Evolutionary conservation across 2,888 invertebrate species (phyloP).

Genomic region (Pharmacophagus antenor): DNA sequence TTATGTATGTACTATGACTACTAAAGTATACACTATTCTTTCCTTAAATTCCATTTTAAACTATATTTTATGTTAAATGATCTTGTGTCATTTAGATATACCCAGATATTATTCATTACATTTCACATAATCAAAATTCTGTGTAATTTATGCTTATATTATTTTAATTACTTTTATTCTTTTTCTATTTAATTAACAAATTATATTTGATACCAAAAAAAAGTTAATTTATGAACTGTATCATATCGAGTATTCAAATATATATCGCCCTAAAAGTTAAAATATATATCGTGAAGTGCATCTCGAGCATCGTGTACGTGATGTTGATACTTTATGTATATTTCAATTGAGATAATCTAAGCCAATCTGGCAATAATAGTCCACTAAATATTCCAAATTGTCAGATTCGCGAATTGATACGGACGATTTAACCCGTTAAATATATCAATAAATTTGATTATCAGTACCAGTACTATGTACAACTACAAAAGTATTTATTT

Average conservation of each 20-base stretch:
- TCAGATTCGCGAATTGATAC: slow-evolving; percentile 18
- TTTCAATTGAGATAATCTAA: slow-evolving; percentile 14
- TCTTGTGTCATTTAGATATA: no score
- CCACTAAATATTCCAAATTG: slow-evolving; percentile 25
- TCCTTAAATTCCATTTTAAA: no score
- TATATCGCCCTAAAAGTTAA: background rate
- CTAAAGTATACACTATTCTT: no score
- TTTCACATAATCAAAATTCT: no score
- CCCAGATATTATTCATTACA: no score
- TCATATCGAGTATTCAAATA: slow-evolving; percentile 1
- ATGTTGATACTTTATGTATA: slow-evolving; percentile 18
- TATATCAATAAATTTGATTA: slow-evolving; percentile 11
- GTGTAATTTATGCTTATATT: no score
- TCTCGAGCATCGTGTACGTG: slow-evolving; percentile 15
- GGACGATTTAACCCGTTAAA: slow-evolving; percentile 4
- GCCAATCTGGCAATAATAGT: slow-evolving; percentile 16
- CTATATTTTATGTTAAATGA: no score
- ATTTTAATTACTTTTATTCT: no score
- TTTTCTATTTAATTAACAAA: no score
- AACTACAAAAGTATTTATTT: background rate
- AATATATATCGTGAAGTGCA: slow-evolving; percentile 10
- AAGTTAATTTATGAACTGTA: background rate
- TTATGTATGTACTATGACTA: no score
- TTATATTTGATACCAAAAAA: no score
- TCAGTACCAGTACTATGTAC: background rate